Percentiles rank a stretch among this genome's conserved stretches.
Evolutionary conservation across 2,113 vertebrate genomes (phyloP).

Genomic region (Nematolebias whitei): DNA sequence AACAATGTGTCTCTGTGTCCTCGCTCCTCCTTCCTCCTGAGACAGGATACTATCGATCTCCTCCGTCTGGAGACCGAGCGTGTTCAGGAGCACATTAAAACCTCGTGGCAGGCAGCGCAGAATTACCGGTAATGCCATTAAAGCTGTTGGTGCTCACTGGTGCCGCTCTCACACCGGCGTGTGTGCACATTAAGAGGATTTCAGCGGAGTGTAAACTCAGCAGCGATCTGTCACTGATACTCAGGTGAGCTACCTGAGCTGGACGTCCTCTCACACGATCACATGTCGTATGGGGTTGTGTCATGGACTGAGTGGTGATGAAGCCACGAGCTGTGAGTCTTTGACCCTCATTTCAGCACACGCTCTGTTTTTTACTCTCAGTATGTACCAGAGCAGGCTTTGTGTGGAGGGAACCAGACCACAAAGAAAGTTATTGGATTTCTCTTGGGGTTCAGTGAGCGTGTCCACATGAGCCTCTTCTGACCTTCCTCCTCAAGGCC

Average conservation of each 20-base stretch:
- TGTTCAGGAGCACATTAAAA: constrained; percentile 67
- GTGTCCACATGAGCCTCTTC: constrained; percentile 49
- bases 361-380: constrained; percentile 33
- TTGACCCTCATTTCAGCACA: constrained; percentile 51
- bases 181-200: constrained; percentile 74
- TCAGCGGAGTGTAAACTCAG: constrained; percentile 62
- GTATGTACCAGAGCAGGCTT: constrained; percentile 30
- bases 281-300: constrained; percentile 38
- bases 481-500: constrained; percentile 47
- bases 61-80: constrained; percentile 53
- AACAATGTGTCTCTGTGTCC: constrained; percentile 38
- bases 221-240: constrained; percentile 67
- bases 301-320: constrained; percentile 14
- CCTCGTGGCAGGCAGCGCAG: constrained; percentile 56
- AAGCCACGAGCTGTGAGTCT: constrained; percentile 21
- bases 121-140: constrained; percentile 80
- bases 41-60: constrained; percentile 67
- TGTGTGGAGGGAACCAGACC: constrained; percentile 40
- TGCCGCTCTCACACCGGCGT: constrained; percentile 52
- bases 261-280: constrained; percentile 40
- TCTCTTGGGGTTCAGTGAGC: constrained; percentile 52
- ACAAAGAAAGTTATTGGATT: constrained; percentile 54
- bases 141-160: constrained; percentile 63
- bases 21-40: constrained; percentile 52
- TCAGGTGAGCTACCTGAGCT: constrained; percentile 60